Percentiles rank a stretch among this genome's conserved stretches.
These are phyloP conservation scores for Argyrosomus japonicus DNA, from an alignment of 2,113 vertebrate genomes.

Conservation along the genomic window DNA sequence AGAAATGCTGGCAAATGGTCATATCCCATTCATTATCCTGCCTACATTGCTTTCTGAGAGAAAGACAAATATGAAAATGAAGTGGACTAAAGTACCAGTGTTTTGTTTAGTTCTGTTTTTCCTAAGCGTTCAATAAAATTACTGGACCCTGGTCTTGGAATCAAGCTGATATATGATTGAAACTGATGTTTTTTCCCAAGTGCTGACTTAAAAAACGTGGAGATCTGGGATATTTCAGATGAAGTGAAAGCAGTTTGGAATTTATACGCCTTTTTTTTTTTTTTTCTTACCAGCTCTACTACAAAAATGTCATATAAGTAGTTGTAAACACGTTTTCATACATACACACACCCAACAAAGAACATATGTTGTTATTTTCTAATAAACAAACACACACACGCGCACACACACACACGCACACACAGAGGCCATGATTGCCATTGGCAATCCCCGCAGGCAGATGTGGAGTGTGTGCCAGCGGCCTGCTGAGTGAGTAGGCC, in stretches of 20 bases:
- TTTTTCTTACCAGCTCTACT: neutral
- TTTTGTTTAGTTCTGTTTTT: neutral
- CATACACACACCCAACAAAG: constrained; percentile 18
- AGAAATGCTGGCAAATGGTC: constrained; percentile 11
- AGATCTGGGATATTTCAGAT: constrained; percentile 12
- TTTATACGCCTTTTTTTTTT: neutral
- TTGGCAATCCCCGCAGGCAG: constrained; percentile 76
- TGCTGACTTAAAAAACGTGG: neutral
- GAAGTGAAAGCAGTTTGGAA: neutral
- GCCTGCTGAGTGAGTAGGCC: constrained; percentile 65
- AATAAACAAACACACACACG: constrained; percentile 30
- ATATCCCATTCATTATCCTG: neutral
- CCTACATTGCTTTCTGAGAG: neutral
- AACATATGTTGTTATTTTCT: constrained; percentile 41
- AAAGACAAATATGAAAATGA: neutral
- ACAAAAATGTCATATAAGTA: constrained; percentile 25
- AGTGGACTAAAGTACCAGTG: neutral
- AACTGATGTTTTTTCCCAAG: neutral
- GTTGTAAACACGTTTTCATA: constrained; percentile 17
- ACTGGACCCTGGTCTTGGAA: neutral
- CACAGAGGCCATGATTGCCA: constrained; percentile 59
- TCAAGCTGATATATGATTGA: constrained; percentile 16
- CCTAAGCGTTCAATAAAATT: neutral
- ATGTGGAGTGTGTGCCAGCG: constrained; percentile 72
- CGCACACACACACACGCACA: constrained; percentile 31